Evolutionary conservation across 92 coral and sea anemone species (phyloP).

Genomic region (Phenganax marumi): DNA sequence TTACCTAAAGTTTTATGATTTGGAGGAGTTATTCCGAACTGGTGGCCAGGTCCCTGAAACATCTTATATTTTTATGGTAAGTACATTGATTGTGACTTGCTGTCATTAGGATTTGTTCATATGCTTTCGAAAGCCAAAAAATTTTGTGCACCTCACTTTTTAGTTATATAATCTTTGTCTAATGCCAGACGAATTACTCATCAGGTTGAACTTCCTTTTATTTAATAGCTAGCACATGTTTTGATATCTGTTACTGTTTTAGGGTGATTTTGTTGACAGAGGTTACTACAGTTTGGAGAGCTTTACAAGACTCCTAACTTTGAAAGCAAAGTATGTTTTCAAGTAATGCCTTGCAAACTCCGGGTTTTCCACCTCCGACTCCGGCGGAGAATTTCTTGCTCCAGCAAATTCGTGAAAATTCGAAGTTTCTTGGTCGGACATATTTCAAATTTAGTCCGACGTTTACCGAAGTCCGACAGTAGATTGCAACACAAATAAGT

Average conservation of each 20-base stretch:
- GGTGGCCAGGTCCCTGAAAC: constrained; percentile 98
- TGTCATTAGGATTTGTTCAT: not conserved
- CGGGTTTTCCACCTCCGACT: too few species aligned
- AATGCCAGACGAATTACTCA: too few species aligned
- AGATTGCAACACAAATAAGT: too few species aligned
- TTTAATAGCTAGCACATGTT: too few species aligned
- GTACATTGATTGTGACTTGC: not conserved
- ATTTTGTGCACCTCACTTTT: not conserved
- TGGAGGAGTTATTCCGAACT: constrained; percentile 91
- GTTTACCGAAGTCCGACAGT: too few species aligned
- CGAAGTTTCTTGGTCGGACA: too few species aligned
- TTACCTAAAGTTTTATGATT: constrained; percentile 57
- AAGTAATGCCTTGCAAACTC: too few species aligned
- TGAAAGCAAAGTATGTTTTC: constrained; percentile 90
- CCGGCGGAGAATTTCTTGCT: too few species aligned
- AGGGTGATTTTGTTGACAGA: constrained; percentile 99
- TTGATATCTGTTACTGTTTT: constrained; percentile 1
- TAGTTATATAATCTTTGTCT: not conserved
- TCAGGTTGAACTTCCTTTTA: too few species aligned
- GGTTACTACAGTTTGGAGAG: constrained; percentile 96
- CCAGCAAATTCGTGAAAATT: too few species aligned
- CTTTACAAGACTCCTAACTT: constrained; percentile 85
- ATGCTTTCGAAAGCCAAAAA: not conserved
- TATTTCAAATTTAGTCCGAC: too few species aligned
- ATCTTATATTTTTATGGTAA: constrained; percentile 88